Conservation (phyloP, 2,797 vertebrate genomes). For the Linurgus olivaceus region DNA sequence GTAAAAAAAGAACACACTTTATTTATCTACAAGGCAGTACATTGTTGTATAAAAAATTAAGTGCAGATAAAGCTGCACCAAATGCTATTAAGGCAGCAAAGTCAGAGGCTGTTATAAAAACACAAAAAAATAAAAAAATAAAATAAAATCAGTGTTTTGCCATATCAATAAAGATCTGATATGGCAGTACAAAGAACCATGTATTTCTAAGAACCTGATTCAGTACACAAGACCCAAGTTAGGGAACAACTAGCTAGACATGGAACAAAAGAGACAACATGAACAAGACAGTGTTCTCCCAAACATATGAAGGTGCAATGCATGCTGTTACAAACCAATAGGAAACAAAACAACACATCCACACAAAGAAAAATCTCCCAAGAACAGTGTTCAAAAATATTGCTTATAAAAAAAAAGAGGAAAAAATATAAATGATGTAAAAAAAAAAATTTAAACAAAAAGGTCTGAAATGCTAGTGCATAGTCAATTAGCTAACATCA, state of each 20-base stretch:
- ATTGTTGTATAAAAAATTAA: slow-evolving; percentile 82
- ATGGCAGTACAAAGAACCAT: slow-evolving; percentile 65
- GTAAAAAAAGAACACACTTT: slow-evolving; percentile 88
- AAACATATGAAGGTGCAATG: slow-evolving; percentile 82
- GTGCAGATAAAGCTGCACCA: slow-evolving; percentile 78
- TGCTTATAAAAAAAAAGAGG: slow-evolving; percentile 59
- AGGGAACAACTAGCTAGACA: slow-evolving; percentile 63
- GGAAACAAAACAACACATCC: slow-evolving; percentile 57
- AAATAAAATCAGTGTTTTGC: slow-evolving; percentile 76
- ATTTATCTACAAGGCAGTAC: slow-evolving; percentile 94
- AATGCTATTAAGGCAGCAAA: slow-evolving; percentile 83
- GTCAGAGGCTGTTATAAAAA: slow-evolving; percentile 67
- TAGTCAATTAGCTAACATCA: slow-evolving; percentile 77
- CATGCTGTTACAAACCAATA: slow-evolving; percentile 77
- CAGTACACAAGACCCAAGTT: slow-evolving; percentile 38
- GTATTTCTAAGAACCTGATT: slow-evolving; percentile 52
- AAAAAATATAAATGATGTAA: slow-evolving; percentile 54
- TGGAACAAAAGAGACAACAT: slow-evolving; percentile 72
- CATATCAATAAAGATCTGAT: slow-evolving; percentile 62
- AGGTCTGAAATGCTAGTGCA: slow-evolving; percentile 83
- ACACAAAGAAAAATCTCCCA: slow-evolving; percentile 76
- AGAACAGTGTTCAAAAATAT: slow-evolving; percentile 79
- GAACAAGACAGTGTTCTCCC: slow-evolving; percentile 82
- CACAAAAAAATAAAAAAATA: slow-evolving; percentile 65
- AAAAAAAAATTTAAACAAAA: slow-evolving; percentile 71